Evolutionary conservation across 2,888 invertebrate genomes (phyloP).

Genomic region (Sussaba pulchella): DNA sequence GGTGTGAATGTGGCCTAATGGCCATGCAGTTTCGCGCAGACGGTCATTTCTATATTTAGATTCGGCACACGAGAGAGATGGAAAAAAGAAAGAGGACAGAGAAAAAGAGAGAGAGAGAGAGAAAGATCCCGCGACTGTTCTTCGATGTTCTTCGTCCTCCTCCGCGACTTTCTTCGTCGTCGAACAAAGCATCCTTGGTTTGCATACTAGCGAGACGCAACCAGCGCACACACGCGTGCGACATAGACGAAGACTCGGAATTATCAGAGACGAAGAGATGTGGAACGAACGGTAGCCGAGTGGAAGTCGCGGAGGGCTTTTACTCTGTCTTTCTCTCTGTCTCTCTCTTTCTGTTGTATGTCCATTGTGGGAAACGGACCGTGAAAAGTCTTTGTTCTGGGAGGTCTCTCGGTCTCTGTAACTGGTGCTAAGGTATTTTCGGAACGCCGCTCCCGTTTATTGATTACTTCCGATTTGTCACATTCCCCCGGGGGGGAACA

Average conservation of each 20-base stretch:
- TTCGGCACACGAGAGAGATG: conserved; percentile 73
- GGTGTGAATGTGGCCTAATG: conserved; percentile 77
- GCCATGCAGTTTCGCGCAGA: conserved; percentile 77
- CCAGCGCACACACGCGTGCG: conserved; percentile 70
- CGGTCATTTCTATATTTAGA: conserved; percentile 84
- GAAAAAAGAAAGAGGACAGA: too few species aligned
- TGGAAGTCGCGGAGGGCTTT: not conserved
- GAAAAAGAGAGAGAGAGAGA: conserved; percentile 7
- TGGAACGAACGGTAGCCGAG: conserved; percentile 9
- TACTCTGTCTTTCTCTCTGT: too few species aligned
- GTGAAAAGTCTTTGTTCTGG: conserved; percentile 31
- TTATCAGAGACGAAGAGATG: conserved; percentile 71
- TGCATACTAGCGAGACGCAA: conserved; percentile 37
- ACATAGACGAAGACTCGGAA: not conserved
- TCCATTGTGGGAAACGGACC: not conserved
- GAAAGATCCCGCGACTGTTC: conserved; percentile 32
- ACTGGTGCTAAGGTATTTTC: not conserved
- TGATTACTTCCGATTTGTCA: conserved; percentile 10
- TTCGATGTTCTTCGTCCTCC: conserved; percentile 71
- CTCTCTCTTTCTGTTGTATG: not conserved
- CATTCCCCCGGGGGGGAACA: not conserved
- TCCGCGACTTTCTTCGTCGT: conserved; percentile 80
- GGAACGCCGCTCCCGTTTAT: conserved; percentile 1
- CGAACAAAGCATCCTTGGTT: conserved; percentile 81
- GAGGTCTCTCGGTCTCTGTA: conserved; percentile 8